Evolutionary conservation across 2,888 invertebrate species (phyloP), one percentile per base, ranked within the genome.

Genomic region (Apamea sordens): DNA sequence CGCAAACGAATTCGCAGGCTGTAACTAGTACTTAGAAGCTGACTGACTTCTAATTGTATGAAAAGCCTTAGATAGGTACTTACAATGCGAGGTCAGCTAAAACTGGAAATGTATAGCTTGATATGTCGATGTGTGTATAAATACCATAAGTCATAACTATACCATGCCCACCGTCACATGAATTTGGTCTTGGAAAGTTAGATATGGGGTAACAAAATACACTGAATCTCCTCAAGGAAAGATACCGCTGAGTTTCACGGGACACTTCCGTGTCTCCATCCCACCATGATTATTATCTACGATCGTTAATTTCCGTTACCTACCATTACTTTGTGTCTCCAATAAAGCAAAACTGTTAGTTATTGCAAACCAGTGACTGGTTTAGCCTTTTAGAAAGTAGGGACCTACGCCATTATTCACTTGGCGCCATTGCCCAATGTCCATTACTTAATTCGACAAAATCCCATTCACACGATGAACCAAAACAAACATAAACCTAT

Each of bases 401-500:
- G 44, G 5, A 6, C 18, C 36, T 36, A n/a, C 0, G 36, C 24
- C 44, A 68, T 71, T 44, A 59, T 61, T 78, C 28, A 68, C 18
- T 71, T 24, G 1, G 21, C 41, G 36, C 18, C 72, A 50, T 50
- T 79, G 8, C 61, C 56, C 32, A 59, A 21, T 36, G 67, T 61
- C 53, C 77, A 70, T 73, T 73, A 70, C 50, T 63, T 72, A 73
- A 73, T 71, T 21, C 64, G 50, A 73, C 50, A 67, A 79, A 67
- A 70, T 56, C 56, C 72, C 69, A 82, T 76, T 86, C 76, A 53
- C 72, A 70, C 71, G 36, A 63, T 32, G 41, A 76, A 72, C 41
- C 53, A 86, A 75, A 73, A 79, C 32, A 64, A 79, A 85, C 80
- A 84, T 80, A 84, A 87, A 87, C 74, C 76, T 84, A 80, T 87